Evolutionary conservation across 1,140 invertebrate species (phyloP).

Genomic region (Rhagoletis zephyria): DNA sequence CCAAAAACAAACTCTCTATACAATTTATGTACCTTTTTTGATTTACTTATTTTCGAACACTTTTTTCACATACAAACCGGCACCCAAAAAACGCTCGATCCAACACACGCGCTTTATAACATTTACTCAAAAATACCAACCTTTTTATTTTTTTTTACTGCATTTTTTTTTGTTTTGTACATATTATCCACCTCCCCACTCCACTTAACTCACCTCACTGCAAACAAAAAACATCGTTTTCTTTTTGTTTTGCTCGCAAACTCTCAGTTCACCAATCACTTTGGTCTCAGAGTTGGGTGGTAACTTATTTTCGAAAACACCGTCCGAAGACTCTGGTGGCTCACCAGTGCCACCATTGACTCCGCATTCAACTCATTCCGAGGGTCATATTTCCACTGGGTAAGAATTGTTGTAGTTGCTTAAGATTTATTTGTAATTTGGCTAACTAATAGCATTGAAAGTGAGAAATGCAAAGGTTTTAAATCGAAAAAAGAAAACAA

Average conservation of each 20-base stretch:
- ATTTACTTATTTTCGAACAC: neutral
- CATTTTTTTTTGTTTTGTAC: neutral
- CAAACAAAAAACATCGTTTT: neutral
- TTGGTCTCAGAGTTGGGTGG: conserved; percentile 89
- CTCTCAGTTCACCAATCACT: conserved; percentile 86
- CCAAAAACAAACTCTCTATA: neutral
- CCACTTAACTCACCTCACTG: neutral
- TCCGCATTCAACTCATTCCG: conserved; percentile 73
- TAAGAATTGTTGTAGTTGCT: conserved; percentile 61
- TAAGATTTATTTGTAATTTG: neutral
- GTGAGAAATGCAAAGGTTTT: neutral
- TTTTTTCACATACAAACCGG: neutral
- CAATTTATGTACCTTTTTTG: too few species aligned
- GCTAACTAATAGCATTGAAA: neutral
- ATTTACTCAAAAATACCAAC: neutral
- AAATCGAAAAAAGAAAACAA: neutral
- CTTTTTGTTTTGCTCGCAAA: conserved; percentile 11
- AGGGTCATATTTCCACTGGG: conserved; percentile 72
- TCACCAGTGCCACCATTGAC: conserved; percentile 74
- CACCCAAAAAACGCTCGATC: neutral
- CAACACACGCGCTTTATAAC: neutral
- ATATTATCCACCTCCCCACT: neutral
- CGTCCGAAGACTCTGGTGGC: conserved; percentile 85
- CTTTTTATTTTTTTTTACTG: neutral
- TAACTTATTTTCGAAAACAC: conserved; percentile 89